These are phyloP conservation scores for Cyclophora punctaria DNA, from an alignment of 2,888 invertebrate species.

Conservation along the genomic window DNA sequence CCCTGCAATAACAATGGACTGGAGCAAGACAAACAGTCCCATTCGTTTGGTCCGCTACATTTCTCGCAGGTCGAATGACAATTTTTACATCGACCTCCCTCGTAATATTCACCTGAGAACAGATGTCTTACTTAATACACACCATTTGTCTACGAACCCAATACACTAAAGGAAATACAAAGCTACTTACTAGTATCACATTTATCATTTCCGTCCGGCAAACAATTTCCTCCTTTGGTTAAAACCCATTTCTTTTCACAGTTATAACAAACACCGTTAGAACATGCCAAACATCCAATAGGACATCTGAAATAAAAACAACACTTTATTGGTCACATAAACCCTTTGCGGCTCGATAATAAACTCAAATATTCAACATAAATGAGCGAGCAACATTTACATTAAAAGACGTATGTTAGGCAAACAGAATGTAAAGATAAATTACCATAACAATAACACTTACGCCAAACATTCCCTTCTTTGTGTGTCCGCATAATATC, in stretches of 20 bases:
- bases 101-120: slow-evolving; percentile 82
- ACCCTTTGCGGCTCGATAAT: slow-evolving; percentile 3
- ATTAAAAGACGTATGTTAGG: slow-evolving; percentile 14
- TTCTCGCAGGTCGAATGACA: slow-evolving; percentile 90
- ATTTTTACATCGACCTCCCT: slow-evolving; percentile 83
- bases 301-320: slow-evolving; percentile 74
- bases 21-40: slow-evolving; percentile 85
- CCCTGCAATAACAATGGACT: slow-evolving; percentile 83
- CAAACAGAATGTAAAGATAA: slow-evolving; percentile 19
- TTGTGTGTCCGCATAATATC: slow-evolving; percentile 84
- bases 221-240: slow-evolving; percentile 83
- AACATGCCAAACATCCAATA: slow-evolving; percentile 84
- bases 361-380: slow-evolving; percentile 6
- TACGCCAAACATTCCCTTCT: slow-evolving; percentile 83
- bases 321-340: slow-evolving; percentile 1
- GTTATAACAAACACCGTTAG: slow-evolving; percentile 80
- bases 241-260: slow-evolving; percentile 85
- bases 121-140: slow-evolving; percentile 23
- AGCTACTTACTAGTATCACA: slow-evolving; percentile 81
- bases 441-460: slow-evolving; percentile 45
- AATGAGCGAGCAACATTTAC: slow-evolving; percentile 16
- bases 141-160: slow-evolving; percentile 2
- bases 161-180: slow-evolving; percentile 14
- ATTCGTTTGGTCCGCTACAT: slow-evolving; percentile 86
- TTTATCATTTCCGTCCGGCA: slow-evolving; percentile 81